These are phyloP conservation scores for Spatulosminthurus flaviceps DNA, from an alignment of 2,888 invertebrate species.

Conservation along the genomic window DNA sequence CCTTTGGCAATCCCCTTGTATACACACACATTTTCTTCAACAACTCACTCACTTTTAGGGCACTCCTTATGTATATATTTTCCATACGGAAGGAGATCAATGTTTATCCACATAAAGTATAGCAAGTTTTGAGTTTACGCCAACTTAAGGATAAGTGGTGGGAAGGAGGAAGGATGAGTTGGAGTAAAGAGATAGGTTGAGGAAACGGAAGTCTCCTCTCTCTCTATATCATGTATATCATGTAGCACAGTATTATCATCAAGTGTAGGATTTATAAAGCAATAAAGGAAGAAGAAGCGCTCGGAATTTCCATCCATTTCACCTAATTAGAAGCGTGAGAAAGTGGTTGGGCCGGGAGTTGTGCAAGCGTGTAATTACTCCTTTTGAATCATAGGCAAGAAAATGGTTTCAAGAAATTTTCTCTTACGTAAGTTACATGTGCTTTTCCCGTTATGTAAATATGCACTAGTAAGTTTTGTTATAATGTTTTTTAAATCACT, in stretches of 20 bases:
- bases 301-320: slow-evolving; percentile 50
- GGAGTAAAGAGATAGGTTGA: not conserved
- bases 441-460: no score
- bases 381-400: slow-evolving; percentile 1
- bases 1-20: not conserved
- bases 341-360: slow-evolving; percentile 47
- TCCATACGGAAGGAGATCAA: not conserved
- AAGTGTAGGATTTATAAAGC: slow-evolving; percentile 44
- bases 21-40: no score
- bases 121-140: not conserved
- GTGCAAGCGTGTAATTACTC: slow-evolving; percentile 52
- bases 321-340: slow-evolving; percentile 55
- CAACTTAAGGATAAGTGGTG: not conserved
- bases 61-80: not conserved
- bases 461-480: no score
- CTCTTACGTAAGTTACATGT: no score
- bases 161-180: not conserved
- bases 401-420: not conserved
- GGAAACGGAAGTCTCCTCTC: slow-evolving; percentile 28
- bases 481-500: no score
- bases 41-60: no score
- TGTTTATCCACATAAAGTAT: no score
- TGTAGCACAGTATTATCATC: no score
- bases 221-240: slow-evolving; percentile 31
- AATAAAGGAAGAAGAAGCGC: slow-evolving; percentile 43